Evolutionary conservation across 2,888 invertebrate genomes (phyloP).

Genomic region (Athetis lepigone): DNA sequence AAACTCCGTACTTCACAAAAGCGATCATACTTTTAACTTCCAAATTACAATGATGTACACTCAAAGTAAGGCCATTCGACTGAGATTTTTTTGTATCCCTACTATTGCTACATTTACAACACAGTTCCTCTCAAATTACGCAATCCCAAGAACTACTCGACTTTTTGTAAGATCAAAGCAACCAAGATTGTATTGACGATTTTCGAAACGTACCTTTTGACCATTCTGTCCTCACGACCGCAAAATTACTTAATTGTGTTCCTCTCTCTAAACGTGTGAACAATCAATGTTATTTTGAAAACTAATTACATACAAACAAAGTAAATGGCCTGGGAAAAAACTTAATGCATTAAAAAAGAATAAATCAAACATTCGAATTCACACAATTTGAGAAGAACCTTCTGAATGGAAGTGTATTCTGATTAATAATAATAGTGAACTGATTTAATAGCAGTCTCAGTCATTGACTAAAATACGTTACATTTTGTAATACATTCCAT

Average conservation of each 20-base stretch:
- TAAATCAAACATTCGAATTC: conserved; percentile 34
- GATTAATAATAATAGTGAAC: neutral
- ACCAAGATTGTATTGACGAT: conserved; percentile 24
- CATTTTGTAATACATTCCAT: too few species aligned
- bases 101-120: conserved; percentile 23
- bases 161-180: conserved; percentile 35
- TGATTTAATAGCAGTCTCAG: neutral
- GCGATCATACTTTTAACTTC: conserved; percentile 44
- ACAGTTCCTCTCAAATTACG: conserved; percentile 35
- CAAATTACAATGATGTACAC: conserved; percentile 54
- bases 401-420: conserved; percentile 4
- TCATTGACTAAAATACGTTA: neutral
- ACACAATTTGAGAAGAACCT: conserved; percentile 25
- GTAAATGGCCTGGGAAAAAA: conserved; percentile 49
- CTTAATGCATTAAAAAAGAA: conserved; percentile 28
- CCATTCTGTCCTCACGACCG: conserved; percentile 47
- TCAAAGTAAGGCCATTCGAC: conserved; percentile 37
- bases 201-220: conserved; percentile 39
- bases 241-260: conserved; percentile 58
- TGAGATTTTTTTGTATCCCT: conserved; percentile 27
- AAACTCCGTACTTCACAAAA: conserved; percentile 53
- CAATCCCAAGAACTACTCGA: conserved; percentile 23
- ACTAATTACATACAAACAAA: conserved; percentile 50
- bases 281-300: conserved; percentile 47
- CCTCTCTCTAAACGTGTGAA: conserved; percentile 50